phyloP scores from a whole-genome alignment of 2,797 vertebrate genomes.

The Chrysocyon brachyurus region DNA sequence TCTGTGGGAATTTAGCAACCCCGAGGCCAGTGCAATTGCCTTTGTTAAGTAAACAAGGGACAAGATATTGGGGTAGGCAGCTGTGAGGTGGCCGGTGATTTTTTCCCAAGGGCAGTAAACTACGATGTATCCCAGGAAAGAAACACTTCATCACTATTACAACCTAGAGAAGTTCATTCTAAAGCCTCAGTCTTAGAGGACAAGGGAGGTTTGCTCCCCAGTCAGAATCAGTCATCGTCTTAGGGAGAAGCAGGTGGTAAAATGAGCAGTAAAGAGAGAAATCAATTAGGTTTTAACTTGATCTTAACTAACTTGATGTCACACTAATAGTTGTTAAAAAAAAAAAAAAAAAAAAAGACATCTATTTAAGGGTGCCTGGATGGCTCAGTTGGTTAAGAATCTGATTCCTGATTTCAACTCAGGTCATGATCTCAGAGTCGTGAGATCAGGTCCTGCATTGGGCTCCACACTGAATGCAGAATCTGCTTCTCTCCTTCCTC shows the following conservation, averaged over 20 bases:
- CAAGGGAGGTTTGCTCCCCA: neutral
- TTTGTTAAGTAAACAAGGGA: neutral
- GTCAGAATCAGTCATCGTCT: neutral
- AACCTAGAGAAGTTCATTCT: neutral
- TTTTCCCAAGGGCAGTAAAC: slow-evolving; percentile 1
- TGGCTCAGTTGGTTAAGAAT: neutral
- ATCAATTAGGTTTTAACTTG: neutral
- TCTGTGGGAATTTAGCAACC: neutral
- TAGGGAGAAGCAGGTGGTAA: neutral
- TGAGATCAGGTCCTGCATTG: neutral
- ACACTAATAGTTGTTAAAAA: neutral
- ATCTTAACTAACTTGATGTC: neutral
- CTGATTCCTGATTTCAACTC: neutral
- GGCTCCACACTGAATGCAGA: neutral
- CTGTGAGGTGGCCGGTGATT: neutral
- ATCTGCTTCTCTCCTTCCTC: neutral
- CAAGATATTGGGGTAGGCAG: neutral
- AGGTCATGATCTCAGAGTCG: neutral
- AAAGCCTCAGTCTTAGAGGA: neutral
- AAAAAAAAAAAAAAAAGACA: neutral
- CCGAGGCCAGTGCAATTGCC: neutral
- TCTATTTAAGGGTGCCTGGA: neutral
- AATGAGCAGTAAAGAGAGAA: neutral
- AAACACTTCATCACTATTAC: neutral
- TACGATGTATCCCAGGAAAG: neutral